phyloP scores from a whole-genome alignment of 2,113 vertebrate species.

The Mus musculus region GRCm39 chr4:106203501-106204000 shows the following conservation, averaged over 20 bases:
- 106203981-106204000: conserved; percentile 2
- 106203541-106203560: background rate
- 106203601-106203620: conserved; percentile 20
- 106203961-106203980: conserved; percentile 13
- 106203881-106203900: conserved; percentile 50
- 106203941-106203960: conserved; percentile 16
- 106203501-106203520: background rate
- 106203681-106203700: conserved; percentile 47
- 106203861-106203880: conserved; percentile 96
- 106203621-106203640: background rate
- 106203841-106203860: conserved; percentile 94
- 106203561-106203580: conserved; percentile 33
- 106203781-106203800: conserved; percentile 99
- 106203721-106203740: conserved; percentile 91
- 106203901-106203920: conserved; percentile 57
- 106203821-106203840: conserved; percentile 97
- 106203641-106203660: conserved; percentile 16
- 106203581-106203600: background rate
- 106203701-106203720: background rate
- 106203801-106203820: conserved; percentile 97
- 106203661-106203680: background rate
- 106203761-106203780: conserved; percentile 99
- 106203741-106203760: conserved; percentile 99
- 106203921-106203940: conserved; percentile 42
- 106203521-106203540: conserved; percentile 25